Evolutionary conservation across 1,140 invertebrate genomes (phyloP), one percentile per base, ranked within the genome.

Genomic region (Panagrolaimus sp.): DNA sequence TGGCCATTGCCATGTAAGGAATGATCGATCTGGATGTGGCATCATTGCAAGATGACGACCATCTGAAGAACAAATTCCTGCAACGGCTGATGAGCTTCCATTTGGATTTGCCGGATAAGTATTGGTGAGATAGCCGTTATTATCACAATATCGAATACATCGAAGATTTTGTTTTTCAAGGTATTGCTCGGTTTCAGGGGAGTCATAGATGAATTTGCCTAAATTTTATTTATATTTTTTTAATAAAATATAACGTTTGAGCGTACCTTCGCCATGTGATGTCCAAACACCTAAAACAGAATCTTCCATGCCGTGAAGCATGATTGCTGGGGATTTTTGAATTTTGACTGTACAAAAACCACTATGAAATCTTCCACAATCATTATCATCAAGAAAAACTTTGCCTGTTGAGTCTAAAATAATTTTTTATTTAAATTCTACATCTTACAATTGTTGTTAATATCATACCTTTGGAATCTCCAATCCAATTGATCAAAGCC

Each of bases 181-280:
- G 23, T 85, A 81, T 0, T 87, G 72, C 13, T 89, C 83, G 5
- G 91, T 72, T 3, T 79, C 68, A 23, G 83, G 68, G 46, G 80
- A 82, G 65, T 84, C 83, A 79, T 87, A 89, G 8, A 83, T 83
- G 83, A 89, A 89, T 44, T 64, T 64, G 31, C 63, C 38, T 64
- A 11, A 20, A 57, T 48, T 9, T 48, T 2, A 8, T 23, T 64
- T 43, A 25, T 66, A 11, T n/a, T n/a, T n/a, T n/a, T n/a, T n/a
- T n/a, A n/a, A n/a, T n/a, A n/a, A n/a, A n/a, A n/a, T n/a, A n/a
- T n/a, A n/a, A n/a, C n/a, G n/a, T n/a, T n/a, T n/a, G n/a, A n/a
- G n/a, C n/a, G n/a, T 87, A 78, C 94, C 95, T 87, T 98, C 94
- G 4, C 92, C 94, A 81, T 98, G 95, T n/a, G 93, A 92, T 27